These are phyloP conservation scores for Octonoba sinensis DNA, from an alignment of 2,888 invertebrate genomes.

Conservation along the genomic window DNA sequence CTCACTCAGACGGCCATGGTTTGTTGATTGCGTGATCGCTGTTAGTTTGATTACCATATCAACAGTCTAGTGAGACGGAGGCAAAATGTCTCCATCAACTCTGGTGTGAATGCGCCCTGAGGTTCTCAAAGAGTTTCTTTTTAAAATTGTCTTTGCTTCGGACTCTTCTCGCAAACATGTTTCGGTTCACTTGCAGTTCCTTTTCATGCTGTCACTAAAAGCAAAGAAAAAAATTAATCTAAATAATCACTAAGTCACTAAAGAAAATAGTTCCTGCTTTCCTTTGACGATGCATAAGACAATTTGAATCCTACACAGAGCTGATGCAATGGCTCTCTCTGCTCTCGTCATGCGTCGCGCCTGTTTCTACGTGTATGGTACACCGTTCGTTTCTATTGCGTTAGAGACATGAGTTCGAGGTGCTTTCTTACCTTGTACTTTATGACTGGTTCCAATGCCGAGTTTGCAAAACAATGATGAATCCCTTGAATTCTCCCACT, in stretches of 20 bases:
- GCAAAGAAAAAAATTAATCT: slow-evolving; percentile 16
- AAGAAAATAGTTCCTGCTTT: slow-evolving; percentile 59
- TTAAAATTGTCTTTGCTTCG: neutral
- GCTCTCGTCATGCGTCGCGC: slow-evolving; percentile 21
- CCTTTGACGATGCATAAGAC: slow-evolving; percentile 57
- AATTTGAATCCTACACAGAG: slow-evolving; percentile 48
- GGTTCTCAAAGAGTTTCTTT: too few species aligned
- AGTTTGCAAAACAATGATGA: neutral
- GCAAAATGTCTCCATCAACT: too few species aligned
- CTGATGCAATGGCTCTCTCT: slow-evolving; percentile 3
- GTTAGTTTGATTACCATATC: too few species aligned
- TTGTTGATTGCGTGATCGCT: too few species aligned
- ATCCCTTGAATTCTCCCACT: too few species aligned
- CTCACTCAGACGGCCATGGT: too few species aligned
- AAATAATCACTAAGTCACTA: slow-evolving; percentile 14
- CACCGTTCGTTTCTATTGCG: slow-evolving; percentile 12
- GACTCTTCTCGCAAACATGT: neutral
- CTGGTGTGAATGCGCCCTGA: too few species aligned
- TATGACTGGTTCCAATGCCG: slow-evolving; percentile 18
- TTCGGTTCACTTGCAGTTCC: slow-evolving; percentile 34
- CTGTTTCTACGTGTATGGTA: slow-evolving; percentile 23
- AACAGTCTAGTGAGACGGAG: too few species aligned
- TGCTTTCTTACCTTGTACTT: slow-evolving; percentile 39
- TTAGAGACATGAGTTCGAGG: slow-evolving; percentile 28
- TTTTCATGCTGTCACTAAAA: slow-evolving; percentile 52